Evolutionary conservation across 2,113 vertebrate species (phyloP).

Genomic region (Harpagus bidentatus): DNA sequence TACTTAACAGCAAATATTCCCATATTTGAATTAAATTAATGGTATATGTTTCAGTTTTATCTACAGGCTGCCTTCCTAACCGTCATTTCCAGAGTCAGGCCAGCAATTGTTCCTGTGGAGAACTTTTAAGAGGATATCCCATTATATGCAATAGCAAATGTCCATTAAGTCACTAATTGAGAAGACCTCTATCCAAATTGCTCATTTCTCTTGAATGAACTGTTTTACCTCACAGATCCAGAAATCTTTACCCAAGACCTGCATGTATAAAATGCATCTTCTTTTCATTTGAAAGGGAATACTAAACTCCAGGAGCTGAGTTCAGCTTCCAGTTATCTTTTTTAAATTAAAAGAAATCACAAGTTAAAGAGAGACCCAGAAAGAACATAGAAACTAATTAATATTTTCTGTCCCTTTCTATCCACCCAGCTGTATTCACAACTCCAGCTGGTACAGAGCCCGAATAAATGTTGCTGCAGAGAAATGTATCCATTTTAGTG

Average conservation of each 20-base stretch:
- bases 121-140: background rate
- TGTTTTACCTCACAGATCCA: background rate
- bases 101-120: background rate
- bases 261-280: background rate
- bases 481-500: background rate
- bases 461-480: background rate
- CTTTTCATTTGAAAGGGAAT: background rate
- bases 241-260: background rate
- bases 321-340: background rate
- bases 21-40: slow-evolving; percentile 25
- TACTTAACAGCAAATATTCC: slow-evolving; percentile 4
- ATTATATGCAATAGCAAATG: background rate
- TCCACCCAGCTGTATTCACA: background rate
- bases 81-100: background rate
- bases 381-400: background rate
- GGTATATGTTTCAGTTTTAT: background rate
- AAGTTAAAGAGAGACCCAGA: background rate
- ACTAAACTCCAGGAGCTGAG: background rate
- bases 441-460: background rate
- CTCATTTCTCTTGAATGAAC: background rate
- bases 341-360: background rate
- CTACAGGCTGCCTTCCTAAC: background rate
- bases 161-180: background rate
- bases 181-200: background rate
- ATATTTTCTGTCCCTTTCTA: background rate